Base-by-base conservation (phyloP, 2,113 vertebrate species). In the Gallinago paraguaiae region DNA sequence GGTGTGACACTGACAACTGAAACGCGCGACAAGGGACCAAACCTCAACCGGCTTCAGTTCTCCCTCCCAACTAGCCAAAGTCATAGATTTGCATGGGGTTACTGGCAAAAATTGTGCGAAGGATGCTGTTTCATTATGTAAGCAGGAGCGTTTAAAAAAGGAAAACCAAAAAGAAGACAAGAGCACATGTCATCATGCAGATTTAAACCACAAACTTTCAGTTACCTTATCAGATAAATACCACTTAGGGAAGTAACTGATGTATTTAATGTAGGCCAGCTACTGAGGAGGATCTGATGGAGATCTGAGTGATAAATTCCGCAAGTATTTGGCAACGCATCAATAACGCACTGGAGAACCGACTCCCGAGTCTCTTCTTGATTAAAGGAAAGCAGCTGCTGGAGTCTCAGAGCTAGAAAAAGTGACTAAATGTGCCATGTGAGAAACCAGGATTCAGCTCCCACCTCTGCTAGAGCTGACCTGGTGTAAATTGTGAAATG, bases 341-440 rank as follows among this genome's bases (percentile, higher is more conserved):
- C 93, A 95, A 50, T 88, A 93, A 91, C 0, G 2, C 82, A 65
- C 78, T 74, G 75, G 71, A 95, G 85, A 93, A 80, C 46, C 70
- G 75, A 39, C 84, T 95, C 85, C 63, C 1, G 17, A 88, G 87
- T 77, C 54, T 91, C 75, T 85, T 79, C 77, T 90, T 90, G 84
- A 94, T 95, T 93, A 95, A 93, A 90, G 87, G 67, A 80, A 96
- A 95, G 84, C 91, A 95, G 85, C 93, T 90, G 93, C 85, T 96
- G 80, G 71, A 91, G 39, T 65, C 82, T 93, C 78, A 86, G 82
- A 82, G 86, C 84, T 92, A 70, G 84, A 88, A 95, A 90, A 96
- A 92, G 67, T 37, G 23, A 54, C 91, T 91, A 90, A 92, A 91
- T 90, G 59, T 90, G 70, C 86, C 84, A 54, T 85, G 84, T 95